Conservation (phyloP, 2,888 invertebrate genomes). For the Steinernema scapterisci region DNA sequence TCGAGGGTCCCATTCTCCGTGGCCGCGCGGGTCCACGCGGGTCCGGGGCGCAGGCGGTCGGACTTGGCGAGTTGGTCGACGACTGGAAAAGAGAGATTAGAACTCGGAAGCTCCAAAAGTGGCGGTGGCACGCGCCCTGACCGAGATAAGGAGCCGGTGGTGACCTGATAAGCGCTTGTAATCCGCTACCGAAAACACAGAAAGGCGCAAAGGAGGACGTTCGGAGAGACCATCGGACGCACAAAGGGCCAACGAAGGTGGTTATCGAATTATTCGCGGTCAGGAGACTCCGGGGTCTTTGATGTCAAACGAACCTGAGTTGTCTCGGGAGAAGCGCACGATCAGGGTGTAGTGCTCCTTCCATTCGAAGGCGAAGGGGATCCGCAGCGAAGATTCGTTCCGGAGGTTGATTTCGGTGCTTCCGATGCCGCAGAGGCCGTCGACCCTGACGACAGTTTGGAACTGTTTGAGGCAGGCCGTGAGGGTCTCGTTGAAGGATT, state of each 20-base stretch:
- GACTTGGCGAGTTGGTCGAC: conserved; percentile 29
- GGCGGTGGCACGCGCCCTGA: conserved; percentile 17
- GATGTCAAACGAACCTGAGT: neutral
- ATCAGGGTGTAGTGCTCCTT: conserved; percentile 27
- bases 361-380: conserved; percentile 19
- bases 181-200: conserved; percentile 24
- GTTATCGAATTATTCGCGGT: conserved; percentile 21
- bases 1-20: neutral
- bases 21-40: neutral
- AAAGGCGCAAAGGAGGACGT: neutral
- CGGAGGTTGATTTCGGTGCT: neutral
- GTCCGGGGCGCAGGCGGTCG: conserved; percentile 8
- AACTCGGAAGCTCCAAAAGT: neutral
- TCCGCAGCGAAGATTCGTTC: neutral
- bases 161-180: conserved; percentile 24
- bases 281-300: neutral
- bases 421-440: conserved; percentile 8
- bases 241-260: conserved; percentile 10
- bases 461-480: conserved; percentile 9
- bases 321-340: neutral
- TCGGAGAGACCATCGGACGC: neutral
- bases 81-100: neutral
- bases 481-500: neutral
- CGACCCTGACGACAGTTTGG: neutral
- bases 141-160: neutral